phyloP scores from a whole-genome alignment of 2,797 vertebrate species.

The Halcyon smyrnensis region DNA sequence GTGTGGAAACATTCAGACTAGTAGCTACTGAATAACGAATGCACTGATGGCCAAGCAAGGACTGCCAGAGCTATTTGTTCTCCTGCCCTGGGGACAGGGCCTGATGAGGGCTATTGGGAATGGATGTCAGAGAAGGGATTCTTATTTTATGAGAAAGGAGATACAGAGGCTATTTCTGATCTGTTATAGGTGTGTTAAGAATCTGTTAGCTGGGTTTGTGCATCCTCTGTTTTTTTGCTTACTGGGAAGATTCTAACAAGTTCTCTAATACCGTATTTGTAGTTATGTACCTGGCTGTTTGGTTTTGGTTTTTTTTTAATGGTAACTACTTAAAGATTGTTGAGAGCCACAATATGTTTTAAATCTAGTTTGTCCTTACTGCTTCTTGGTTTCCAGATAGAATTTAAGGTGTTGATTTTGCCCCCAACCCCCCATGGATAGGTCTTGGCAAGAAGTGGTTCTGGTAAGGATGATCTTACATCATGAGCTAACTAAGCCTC shows the following conservation, averaged over 20 bases:
- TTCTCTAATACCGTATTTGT: not conserved
- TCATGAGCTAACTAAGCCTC: not conserved
- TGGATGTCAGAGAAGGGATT: not conserved
- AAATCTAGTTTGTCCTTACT: not conserved
- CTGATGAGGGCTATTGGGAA: not conserved
- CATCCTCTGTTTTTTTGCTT: not conserved
- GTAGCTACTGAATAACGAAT: not conserved
- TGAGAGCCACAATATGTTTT: not conserved
- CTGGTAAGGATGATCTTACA: not conserved
- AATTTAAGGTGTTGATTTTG: conserved; percentile 14
- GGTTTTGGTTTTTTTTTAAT: not conserved
- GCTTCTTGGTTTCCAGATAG: not conserved
- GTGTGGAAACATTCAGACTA: not conserved
- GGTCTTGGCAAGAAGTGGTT: not conserved
- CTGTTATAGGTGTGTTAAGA: not conserved
- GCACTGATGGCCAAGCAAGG: not conserved
- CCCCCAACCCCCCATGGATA: not conserved
- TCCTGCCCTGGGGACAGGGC: not conserved
- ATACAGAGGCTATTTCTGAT: not conserved
- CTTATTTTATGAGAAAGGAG: not conserved
- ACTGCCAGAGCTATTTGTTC: conserved; percentile 19
- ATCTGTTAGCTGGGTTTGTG: not conserved
- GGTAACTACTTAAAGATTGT: not conserved
- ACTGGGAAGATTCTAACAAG: not conserved
- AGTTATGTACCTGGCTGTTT: not conserved